A percentile compares a stretch with the other conserved stretches of the same genome.
Evolutionary conservation across 1,140 invertebrate species (phyloP).

Genomic region (Microplitis mediator): DNA sequence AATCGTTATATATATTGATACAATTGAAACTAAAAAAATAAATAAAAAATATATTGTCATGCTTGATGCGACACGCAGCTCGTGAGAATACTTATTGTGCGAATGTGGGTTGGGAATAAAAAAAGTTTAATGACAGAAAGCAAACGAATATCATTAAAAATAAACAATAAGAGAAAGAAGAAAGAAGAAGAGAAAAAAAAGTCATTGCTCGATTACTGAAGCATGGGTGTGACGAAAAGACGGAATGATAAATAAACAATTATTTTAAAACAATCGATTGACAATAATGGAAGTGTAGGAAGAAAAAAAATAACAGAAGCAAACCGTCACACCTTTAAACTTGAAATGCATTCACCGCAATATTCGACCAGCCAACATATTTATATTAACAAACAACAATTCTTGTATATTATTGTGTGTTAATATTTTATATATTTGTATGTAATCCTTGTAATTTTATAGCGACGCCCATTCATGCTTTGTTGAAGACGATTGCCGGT

Average conservation of each 20-base stretch:
- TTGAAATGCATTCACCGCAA: conserved; percentile 1
- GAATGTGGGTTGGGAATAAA: not conserved
- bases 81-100: not conserved
- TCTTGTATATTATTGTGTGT: not conserved
- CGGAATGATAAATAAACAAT: conserved; percentile 1
- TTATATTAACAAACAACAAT: not conserved
- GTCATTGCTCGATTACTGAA: not conserved
- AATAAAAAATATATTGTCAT: not conserved
- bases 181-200: not conserved
- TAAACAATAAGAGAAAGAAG: not conserved
- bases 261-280: not conserved
- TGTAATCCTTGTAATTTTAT: not conserved
- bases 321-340: conserved; percentile 1
- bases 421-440: not conserved
- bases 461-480: not conserved
- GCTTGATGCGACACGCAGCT: not conserved
- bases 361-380: not conserved
- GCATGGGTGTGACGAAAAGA: conserved; percentile 2
- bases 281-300: not conserved
- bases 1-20: not conserved
- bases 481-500: not conserved
- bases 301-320: not conserved
- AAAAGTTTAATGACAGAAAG: too few relatives aligned
- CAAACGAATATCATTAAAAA: too few relatives aligned
- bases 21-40: not conserved